Evolutionary conservation across 2,113 vertebrate genomes (phyloP).

Genomic region (Peucedramus taeniatus): DNA sequence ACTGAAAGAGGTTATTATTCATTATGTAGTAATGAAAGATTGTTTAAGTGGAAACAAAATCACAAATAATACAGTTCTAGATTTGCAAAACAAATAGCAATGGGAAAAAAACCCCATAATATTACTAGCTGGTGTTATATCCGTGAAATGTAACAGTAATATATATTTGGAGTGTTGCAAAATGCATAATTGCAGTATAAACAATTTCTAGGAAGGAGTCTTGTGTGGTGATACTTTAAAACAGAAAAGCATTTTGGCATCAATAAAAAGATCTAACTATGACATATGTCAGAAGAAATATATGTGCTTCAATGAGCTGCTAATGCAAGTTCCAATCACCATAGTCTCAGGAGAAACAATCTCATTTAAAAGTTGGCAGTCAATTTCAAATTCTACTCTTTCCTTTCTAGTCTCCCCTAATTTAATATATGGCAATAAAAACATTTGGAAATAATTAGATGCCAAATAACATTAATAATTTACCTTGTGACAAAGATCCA

Average conservation of each 20-base stretch:
- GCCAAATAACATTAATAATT: conserved; percentile 30
- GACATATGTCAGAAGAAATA: conserved; percentile 34
- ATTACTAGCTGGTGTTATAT: neutral
- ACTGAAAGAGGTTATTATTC: neutral
- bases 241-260: neutral
- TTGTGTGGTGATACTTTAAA: neutral
- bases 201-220: neutral
- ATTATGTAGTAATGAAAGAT: neutral
- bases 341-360: conserved; percentile 49
- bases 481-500: neutral
- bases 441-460: conserved; percentile 46
- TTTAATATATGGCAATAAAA: conserved; percentile 36
- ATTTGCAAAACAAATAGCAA: neutral
- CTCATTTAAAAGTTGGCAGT: conserved; percentile 65
- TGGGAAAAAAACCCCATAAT: neutral
- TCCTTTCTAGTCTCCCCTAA: neutral
- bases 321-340: conserved; percentile 37
- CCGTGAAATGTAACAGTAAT: neutral
- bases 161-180: neutral
- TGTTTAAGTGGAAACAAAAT: neutral
- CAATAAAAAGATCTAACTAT: neutral
- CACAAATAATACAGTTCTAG: neutral
- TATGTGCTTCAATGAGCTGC: conserved; percentile 13
- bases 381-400: neutral
- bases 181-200: neutral